Evolutionary conservation across 2,888 invertebrate genomes (phyloP).

Genomic region (Eupithecia centaureata): DNA sequence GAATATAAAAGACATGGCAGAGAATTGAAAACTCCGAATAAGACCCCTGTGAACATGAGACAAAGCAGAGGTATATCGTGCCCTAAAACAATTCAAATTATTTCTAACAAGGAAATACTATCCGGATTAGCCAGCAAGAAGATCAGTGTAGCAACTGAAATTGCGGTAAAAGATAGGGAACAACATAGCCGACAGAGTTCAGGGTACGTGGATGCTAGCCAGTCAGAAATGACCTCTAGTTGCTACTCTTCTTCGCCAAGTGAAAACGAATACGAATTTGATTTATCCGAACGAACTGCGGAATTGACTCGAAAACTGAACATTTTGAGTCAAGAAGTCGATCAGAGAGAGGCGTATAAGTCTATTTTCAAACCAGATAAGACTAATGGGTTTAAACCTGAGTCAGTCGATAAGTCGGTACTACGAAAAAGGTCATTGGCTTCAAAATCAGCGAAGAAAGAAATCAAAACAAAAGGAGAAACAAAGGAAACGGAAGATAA

Average conservation of each 20-base stretch:
- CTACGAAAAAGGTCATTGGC: conserved; percentile 65
- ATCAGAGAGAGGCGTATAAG: conserved; percentile 59
- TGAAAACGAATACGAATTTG: conserved; percentile 81
- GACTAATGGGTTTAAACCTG: conserved; percentile 41
- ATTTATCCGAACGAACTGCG: conserved; percentile 75
- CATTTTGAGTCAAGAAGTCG: conserved; percentile 71
- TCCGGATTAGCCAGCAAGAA: conserved; percentile 77
- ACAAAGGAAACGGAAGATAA: conserved; percentile 56
- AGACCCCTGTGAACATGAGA: conserved; percentile 69
- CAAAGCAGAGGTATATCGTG: conserved; percentile 75
- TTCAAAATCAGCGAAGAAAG: conserved; percentile 52
- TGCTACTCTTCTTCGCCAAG: conserved; percentile 81
- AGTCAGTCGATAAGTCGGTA: conserved; percentile 54
- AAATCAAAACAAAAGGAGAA: conserved; percentile 51
- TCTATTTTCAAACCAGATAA: conserved; percentile 61
- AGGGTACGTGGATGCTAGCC: conserved; percentile 80
- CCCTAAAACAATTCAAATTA: conserved; percentile 82
- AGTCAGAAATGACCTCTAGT: conserved; percentile 80
- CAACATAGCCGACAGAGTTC: conserved; percentile 73
- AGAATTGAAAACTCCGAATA: conserved; percentile 82
- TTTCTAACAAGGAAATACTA: conserved; percentile 79
- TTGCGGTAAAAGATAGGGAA: conserved; percentile 50
- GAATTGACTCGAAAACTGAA: conserved; percentile 76
- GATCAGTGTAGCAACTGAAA: conserved; percentile 54
- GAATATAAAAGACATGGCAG: conserved; percentile 70